Conservation (phyloP, 2,888 invertebrate species). For the Schizaphis graminum region DNA sequence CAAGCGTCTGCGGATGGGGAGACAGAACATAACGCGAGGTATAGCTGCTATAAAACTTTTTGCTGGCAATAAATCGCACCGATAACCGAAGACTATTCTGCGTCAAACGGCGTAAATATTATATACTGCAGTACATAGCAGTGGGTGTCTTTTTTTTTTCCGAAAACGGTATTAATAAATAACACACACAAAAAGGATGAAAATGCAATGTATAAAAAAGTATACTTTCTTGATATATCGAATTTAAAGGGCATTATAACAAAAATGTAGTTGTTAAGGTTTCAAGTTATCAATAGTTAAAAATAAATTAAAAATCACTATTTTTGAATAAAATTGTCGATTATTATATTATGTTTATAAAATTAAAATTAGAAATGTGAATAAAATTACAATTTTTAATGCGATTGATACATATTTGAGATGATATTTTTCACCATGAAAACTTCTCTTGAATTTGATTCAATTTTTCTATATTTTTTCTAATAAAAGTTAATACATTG, state of each 20-base stretch:
- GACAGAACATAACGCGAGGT: neutral
- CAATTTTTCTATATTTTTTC: neutral
- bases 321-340: neutral
- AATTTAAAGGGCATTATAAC: neutral
- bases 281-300: neutral
- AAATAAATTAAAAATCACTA: neutral
- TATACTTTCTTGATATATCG: neutral
- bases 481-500: neutral
- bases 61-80: conserved; percentile 32
- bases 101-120: conserved; percentile 34
- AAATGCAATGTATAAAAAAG: neutral
- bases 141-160: neutral
- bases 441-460: neutral
- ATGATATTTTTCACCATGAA: neutral
- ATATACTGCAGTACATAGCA: neutral
- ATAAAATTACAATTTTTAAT: neutral
- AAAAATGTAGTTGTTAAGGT: neutral
- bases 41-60: conserved; percentile 40
- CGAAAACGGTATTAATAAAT: conserved; percentile 27
- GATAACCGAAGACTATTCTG: conserved; percentile 54
- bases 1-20: neutral
- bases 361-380: neutral
- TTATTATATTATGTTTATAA: neutral
- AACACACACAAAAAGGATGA: neutral
- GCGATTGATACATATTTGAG: neutral